Base-by-base conservation (phyloP, 2,797 vertebrate genomes). In the Notamacropus eugenii region DNA sequence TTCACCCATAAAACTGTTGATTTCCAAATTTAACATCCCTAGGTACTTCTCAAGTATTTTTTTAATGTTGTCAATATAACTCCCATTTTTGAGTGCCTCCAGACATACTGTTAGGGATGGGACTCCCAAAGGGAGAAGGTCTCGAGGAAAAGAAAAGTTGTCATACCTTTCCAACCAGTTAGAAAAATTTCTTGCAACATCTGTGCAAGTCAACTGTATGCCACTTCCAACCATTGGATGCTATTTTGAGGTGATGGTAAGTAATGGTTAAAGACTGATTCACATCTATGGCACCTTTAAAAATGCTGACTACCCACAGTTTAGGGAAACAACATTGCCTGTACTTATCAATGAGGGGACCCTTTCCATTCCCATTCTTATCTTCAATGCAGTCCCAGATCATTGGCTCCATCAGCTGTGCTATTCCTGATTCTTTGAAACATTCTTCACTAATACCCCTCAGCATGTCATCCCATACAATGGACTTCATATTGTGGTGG, bases 401-500 rank as follows among this genome's bases (percentile, higher is more conserved):
- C 99, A 99, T 99, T 0, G 99, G 99, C 98, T 99, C 99, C 97
- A 99, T 99, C 2, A 99, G 98, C 95, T 99, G 99, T 0, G 99
- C 98, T 4, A 99, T 97, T 54, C 99, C 99, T 0, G 99, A 99
- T 0, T 98, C 99, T 99, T 98, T 29, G 59, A 98, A 97, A 29
- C 98, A 98, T 62, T 99, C 98, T 87, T 98, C 98, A n/a, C 98
- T 99, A 95, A 99, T 99, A 52, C 96, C 98, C 94, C 99, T 99
- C 94, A 99, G 99, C 99, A 99, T 99, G 97, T 99, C 99, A 9
- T 99, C 99, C 99, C 99, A 99, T 98, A 99, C 98, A 10, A 99
- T 98, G 87, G 99, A 98, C 0, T 90, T 99, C 67, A 99, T 98
- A 16, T 95, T 58, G 1, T 99, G 99, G 98, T 99, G 99, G 0